Evolutionary conservation across 2,888 invertebrate genomes (phyloP), one percentile per base, ranked within the genome.

Genomic region (Hyalella azteca): DNA sequence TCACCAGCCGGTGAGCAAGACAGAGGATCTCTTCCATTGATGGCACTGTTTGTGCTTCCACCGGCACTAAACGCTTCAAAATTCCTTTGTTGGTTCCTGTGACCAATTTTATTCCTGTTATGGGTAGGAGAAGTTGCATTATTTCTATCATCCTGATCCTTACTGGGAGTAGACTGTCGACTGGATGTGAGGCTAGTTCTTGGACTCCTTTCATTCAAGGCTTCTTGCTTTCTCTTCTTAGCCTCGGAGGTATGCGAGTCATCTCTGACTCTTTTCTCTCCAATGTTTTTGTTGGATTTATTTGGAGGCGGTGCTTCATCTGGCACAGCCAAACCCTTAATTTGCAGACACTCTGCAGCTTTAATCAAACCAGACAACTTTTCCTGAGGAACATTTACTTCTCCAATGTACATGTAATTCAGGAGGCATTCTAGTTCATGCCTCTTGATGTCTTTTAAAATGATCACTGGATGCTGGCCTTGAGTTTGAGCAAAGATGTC

Each of bases 321-420:
- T 32, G 78, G 78, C 7, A 78, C 78, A 22, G 78, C 78, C 5
- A 78, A 39, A 19, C 78, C 78, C 54, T 78, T 78, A 7, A 78
- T 78, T 54, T 78, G 41, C 36, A 78, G 39, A 15, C 54, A 50
- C 40, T 78, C 78, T 3, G 78, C 78, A 29, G 78, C 78, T 36
- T 78, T 78, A 15, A 78, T 78, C 59, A 78, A 32, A 9, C 50
- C 40, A 7, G 78, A 36, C 19, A 78, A 41, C 40, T 78, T 78
- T 29, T 78, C 50, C 40, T 78, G 78, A 26, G 40, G 40, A 5
- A 78, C 78, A 78, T 78, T 78, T 7, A 78, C 78, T 32, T 78
- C 78, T 29, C 78, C 78, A 50, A 59, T 50, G 59, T 78, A 78
- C 78, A 78, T 78, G 36, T 78, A 78, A 59, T 78, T 78, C 29